Conservation (phyloP, 2,113 vertebrate species). For the Petaurus breviceps region DNA sequence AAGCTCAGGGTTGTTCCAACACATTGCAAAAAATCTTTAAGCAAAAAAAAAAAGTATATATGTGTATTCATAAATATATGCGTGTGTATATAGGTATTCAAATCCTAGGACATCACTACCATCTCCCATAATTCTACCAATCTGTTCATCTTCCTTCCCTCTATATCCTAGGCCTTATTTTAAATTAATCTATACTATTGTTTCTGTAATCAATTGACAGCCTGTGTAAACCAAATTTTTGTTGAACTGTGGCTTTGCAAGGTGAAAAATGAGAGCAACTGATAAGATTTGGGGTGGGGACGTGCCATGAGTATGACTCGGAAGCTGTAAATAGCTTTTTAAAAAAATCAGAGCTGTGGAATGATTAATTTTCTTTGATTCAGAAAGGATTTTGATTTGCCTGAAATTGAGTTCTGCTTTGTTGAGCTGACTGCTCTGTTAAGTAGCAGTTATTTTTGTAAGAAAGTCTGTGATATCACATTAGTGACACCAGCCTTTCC, state of each 20-base stretch:
- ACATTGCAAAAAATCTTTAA: background rate
- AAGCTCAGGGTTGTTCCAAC: slow-evolving; percentile 26
- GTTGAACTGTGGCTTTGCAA: slow-evolving; percentile 49
- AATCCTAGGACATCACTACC: background rate
- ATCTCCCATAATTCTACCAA: background rate
- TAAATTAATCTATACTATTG: slow-evolving; percentile 34
- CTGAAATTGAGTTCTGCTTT: slow-evolving; percentile 65
- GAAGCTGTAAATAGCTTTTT: slow-evolving; percentile 65
- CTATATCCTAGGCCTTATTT: background rate
- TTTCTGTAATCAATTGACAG: background rate
- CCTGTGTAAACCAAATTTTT: background rate
- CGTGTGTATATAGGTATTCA: background rate
- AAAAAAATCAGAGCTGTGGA: slow-evolving; percentile 41
- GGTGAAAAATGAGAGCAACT: slow-evolving; percentile 41
- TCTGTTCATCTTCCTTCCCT: background rate
- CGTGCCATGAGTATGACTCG: slow-evolving; percentile 50
- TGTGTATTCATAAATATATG: background rate
- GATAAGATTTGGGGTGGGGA: slow-evolving; percentile 13
- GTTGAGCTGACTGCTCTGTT: slow-evolving; percentile 50
- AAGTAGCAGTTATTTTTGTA: background rate
- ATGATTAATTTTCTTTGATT: slow-evolving; percentile 48
- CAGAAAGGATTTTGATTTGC: slow-evolving; percentile 46
- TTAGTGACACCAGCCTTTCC: background rate
- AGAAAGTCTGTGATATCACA: background rate
- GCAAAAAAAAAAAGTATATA: background rate